Evolutionary conservation across 2,888 invertebrate genomes (phyloP), one percentile per base, ranked within the genome.

Genomic region (Philopedon plagiatum): DNA sequence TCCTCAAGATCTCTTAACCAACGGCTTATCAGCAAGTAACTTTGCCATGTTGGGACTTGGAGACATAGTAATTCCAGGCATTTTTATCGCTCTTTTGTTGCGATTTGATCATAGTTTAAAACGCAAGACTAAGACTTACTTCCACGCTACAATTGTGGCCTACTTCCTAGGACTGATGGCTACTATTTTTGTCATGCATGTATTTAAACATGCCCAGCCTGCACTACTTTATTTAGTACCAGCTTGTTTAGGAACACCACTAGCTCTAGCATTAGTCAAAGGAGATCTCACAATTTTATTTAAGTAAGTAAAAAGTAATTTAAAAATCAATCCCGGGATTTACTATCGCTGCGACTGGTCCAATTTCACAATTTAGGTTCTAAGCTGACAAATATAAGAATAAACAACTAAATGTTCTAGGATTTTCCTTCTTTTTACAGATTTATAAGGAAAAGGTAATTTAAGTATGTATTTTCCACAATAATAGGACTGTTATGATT

Each of bases 1-100:
- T 85, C 99, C 99, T 0, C 98, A 99, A 90, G 99, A 99, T 86
- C 87, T 99, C 66, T 88, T 99, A 37, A 94, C 96, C 80, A 95
- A 96, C 82, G 99, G 99, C 0, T 85, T 99, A 65, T 90, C 89
- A 77, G 96, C 95, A 0, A 94, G 91, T 78, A 98, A 99, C 87
- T 98, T 98, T 87, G 98, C 99, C 11, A 99, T 99, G 98, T 87
- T 99, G 62, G 99, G 99, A 0, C 90, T 99, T 9, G 99, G 99
- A 2, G 99, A 99, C 85, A 99, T 99, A 80, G 99, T 99, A 32
- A 96, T 99, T 77, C 99, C 99, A 3, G 99, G 99, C 76, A 98
- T 99, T 83, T 99, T 99, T 86, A 98, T 99, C 81, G 99, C 99
- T 0, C 89, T 99, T 21, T 88, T 99, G 54, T 89, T 99, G 57